Percentiles rank a stretch among this genome's conserved stretches.
Conservation (phyloP, 2,113 vertebrate genomes). For the Apus apus region DNA sequence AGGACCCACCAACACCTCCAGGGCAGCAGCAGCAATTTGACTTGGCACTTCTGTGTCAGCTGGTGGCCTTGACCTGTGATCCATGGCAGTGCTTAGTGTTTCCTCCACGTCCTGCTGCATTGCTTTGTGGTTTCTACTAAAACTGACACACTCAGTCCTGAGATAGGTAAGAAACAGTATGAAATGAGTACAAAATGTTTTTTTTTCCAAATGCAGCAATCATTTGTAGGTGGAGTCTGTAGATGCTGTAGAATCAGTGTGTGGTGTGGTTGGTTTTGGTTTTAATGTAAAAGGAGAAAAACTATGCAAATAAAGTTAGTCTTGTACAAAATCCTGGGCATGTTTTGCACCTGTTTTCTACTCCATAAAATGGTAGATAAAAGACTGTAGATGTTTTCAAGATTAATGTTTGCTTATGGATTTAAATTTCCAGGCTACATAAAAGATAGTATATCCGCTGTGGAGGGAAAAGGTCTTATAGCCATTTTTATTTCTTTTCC, state of each 20-base stretch:
- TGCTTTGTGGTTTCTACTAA: neutral
- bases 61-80: neutral
- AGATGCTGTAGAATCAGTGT: neutral
- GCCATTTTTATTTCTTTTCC: neutral
- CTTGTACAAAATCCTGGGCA: neutral
- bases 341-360: neutral
- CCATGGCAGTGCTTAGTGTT: neutral
- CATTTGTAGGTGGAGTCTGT: neutral
- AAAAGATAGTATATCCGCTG: neutral
- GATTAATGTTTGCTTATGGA: neutral
- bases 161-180: neutral
- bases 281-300: neutral
- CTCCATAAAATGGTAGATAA: neutral
- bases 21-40: neutral
- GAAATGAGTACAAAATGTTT: neutral
- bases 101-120: neutral
- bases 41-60: neutral
- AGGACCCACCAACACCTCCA: accelerated
- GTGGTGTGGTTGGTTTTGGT: accelerated
- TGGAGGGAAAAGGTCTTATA: neutral
- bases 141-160: neutral
- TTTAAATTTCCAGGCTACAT: neutral
- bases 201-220: neutral
- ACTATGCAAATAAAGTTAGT: neutral
- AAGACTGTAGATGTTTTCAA: neutral